These are phyloP conservation scores for Cepaea nemoralis DNA, from an alignment of 1,140 invertebrate species.

Conservation along the genomic window DNA sequence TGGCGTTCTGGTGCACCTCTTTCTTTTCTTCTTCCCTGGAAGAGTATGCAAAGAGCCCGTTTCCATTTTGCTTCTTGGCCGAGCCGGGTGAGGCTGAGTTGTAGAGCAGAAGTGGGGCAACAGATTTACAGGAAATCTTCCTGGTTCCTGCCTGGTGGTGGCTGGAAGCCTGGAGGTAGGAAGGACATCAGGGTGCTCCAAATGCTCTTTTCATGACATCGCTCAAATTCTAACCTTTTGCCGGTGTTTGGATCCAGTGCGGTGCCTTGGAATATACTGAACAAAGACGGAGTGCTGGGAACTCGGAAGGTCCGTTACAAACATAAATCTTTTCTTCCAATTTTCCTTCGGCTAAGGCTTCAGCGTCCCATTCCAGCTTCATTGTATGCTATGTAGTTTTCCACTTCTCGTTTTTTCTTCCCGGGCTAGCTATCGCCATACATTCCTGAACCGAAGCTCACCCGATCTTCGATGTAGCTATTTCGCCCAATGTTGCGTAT, in stretches of 20 bases:
- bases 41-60: background rate
- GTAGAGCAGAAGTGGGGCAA: background rate
- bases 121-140: background rate
- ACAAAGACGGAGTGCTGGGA: background rate
- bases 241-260: conserved; percentile 10
- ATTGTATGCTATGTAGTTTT: background rate
- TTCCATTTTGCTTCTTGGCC: background rate
- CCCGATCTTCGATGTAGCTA: background rate
- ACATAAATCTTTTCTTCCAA: conserved; percentile 15
- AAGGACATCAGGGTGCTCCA: background rate
- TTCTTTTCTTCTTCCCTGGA: background rate
- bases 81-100: background rate
- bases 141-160: background rate
- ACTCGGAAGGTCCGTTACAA: background rate
- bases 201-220: conserved; percentile 6
- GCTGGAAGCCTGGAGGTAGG: background rate
- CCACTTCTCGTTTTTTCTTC: conserved; percentile 8
- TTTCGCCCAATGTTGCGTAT: background rate
- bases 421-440: conserved; percentile 14
- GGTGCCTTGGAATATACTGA: conserved; percentile 1
- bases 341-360: background rate
- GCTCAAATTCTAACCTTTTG: conserved; percentile 22
- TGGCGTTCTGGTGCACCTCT: background rate
- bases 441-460: conserved; percentile 21
- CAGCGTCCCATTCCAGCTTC: too few species aligned